Evolutionary conservation across 2,113 vertebrate species (phyloP).

Genomic region (Gnathonemus echidnorhynchus): DNA sequence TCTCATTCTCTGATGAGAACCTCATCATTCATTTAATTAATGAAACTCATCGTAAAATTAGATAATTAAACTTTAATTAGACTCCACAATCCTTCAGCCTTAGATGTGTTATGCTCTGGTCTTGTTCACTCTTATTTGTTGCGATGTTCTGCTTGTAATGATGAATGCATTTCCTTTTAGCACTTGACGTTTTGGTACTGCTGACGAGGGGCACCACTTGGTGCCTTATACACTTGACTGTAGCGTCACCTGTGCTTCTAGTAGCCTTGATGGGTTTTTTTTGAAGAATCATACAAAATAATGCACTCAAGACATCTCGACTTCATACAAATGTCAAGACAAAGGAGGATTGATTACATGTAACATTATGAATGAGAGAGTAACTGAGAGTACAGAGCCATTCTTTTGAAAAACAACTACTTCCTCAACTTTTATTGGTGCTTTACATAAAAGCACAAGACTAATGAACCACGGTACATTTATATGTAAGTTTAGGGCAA

Average conservation of each 20-base stretch:
- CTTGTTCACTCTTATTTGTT: neutral
- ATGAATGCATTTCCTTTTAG: constrained; percentile 2
- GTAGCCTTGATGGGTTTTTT: neutral
- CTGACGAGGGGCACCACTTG: neutral
- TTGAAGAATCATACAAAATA: neutral
- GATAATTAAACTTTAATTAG: neutral
- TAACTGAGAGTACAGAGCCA: neutral
- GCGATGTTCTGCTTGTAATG: neutral
- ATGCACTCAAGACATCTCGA: neutral
- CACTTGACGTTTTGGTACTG: constrained; percentile 6
- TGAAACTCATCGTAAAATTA: neutral
- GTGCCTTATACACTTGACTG: neutral
- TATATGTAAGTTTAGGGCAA: neutral
- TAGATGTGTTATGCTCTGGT: neutral
- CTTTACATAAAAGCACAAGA: neutral
- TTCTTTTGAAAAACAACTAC: neutral
- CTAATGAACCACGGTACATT: neutral
- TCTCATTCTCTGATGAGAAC: neutral
- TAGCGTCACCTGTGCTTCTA: constrained; percentile 11
- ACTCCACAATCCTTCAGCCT: neutral
- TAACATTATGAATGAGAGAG: neutral
- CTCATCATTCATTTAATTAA: neutral
- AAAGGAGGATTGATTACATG: neutral
- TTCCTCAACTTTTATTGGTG: neutral
- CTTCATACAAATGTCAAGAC: constrained; percentile 1